Conservation (phyloP, 2,113 vertebrate species). For the Rhynchomys soricoides region DNA sequence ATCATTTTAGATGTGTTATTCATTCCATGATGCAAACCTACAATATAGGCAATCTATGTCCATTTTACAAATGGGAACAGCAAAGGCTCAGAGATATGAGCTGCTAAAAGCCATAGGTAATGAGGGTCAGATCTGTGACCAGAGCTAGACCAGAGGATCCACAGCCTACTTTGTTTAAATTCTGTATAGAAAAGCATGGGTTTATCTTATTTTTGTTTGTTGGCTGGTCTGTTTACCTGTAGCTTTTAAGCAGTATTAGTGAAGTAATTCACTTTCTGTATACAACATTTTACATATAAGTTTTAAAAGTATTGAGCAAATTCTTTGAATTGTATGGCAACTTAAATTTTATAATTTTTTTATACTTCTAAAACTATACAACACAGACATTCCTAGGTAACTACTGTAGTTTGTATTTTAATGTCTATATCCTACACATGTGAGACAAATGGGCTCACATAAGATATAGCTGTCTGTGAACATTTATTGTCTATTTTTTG, state of each 20-base stretch:
- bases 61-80: background rate
- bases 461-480: background rate
- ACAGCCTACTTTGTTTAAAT: background rate
- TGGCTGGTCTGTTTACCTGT: background rate
- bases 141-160: background rate
- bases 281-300: background rate
- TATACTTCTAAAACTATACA: slow-evolving; percentile 17
- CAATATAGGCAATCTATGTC: background rate
- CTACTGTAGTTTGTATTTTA: background rate
- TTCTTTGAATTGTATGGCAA: background rate
- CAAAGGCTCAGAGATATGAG: background rate
- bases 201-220: background rate
- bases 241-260: background rate
- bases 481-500: background rate
- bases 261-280: background rate
- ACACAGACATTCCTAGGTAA: background rate
- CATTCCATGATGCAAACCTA: background rate
- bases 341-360: background rate
- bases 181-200: background rate
- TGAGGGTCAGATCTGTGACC: background rate
- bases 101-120: background rate
- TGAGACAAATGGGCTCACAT: background rate
- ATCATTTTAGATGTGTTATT: background rate
- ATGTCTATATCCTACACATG: background rate
- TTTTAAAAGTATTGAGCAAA: slow-evolving; percentile 22